Conservation (phyloP, 35 echinoderm and acorn worm species). For the Heliocidaris erythrogramma region DNA sequence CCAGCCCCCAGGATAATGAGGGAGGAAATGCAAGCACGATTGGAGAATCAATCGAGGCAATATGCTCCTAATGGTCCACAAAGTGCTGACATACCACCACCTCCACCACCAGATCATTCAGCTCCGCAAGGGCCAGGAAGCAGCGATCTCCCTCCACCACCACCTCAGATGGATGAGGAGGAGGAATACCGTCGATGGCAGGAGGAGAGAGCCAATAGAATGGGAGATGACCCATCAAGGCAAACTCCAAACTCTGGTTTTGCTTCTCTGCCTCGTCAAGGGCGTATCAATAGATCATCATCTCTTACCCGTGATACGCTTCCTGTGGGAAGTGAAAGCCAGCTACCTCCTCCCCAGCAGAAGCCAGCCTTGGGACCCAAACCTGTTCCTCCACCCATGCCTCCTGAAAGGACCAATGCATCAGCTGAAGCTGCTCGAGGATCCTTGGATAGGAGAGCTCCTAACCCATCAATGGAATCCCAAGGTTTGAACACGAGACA, state of each 20-base stretch:
- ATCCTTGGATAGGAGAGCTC: neutral
- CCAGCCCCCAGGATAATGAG: conserved; percentile 25
- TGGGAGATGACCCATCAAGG: conserved; percentile 30
- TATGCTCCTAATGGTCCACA: conserved; percentile 25
- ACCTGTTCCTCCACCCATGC: conserved; percentile 65
- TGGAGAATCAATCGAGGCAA: conserved; percentile 10
- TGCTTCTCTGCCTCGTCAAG: conserved; percentile 84
- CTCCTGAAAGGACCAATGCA: conserved; percentile 52
- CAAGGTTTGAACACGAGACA: neutral
- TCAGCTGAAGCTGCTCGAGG: conserved; percentile 22
- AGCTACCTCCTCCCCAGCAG: conserved; percentile 61
- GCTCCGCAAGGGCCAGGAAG: neutral
- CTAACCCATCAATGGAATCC: neutral
- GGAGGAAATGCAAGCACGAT: neutral
- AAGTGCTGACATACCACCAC: neutral
- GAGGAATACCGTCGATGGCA: conserved; percentile 33
- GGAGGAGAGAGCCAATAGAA: conserved; percentile 16
- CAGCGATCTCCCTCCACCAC: conserved; percentile 39
- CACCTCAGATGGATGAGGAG: conserved; percentile 40
- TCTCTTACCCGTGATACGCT: conserved; percentile 46
- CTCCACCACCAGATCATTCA: conserved; percentile 19
- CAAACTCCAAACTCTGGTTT: conserved; percentile 48
- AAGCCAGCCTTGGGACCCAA: conserved; percentile 75
- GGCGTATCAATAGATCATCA: conserved; percentile 77
- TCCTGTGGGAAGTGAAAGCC: conserved; percentile 55